Conservation (phyloP, 2,888 invertebrate genomes). For the Dromius quadrimaculatus region DNA sequence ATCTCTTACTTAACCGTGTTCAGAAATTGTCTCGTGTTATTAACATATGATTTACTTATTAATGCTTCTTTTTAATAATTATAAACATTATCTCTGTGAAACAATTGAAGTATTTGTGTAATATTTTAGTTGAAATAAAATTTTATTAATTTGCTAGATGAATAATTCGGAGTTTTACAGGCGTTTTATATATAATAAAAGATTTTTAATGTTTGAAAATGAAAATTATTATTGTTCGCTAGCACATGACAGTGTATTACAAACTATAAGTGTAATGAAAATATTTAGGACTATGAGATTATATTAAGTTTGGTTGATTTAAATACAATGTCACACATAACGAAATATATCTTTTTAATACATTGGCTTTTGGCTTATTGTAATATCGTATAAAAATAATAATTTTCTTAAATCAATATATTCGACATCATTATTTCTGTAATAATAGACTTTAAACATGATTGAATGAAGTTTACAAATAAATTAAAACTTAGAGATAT, state of each 20-base stretch:
- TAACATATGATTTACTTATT: constrained; percentile 81
- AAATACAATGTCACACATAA: constrained; percentile 38
- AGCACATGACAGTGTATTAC: constrained; percentile 48
- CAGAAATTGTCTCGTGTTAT: constrained; percentile 99
- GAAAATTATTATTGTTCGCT: constrained; percentile 50
- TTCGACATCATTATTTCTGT: constrained; percentile 21
- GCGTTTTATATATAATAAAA: constrained; percentile 9
- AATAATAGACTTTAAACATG: constrained; percentile 15
- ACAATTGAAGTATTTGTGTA: too few species aligned
- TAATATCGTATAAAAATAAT: constrained; percentile 49
- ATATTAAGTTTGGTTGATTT: constrained; percentile 44
- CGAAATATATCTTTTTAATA: constrained; percentile 32
- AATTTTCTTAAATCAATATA: constrained; percentile 49
- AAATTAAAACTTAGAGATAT: constrained; percentile 26
- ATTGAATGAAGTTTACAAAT: constrained; percentile 16
- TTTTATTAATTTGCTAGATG: background rate
- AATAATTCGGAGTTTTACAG: background rate
- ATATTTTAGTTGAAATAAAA: constrained; percentile 4
- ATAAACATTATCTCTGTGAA: too few species aligned
- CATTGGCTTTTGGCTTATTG: constrained; percentile 45
- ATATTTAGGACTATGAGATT: constrained; percentile 25
- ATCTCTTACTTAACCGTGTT: constrained; percentile 95
- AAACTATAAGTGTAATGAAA: constrained; percentile 46
- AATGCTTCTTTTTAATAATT: background rate
- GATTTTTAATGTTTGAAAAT: constrained; percentile 35